Percentiles rank a stretch among this genome's conserved stretches.
Evolutionary conservation across 2,113 vertebrate species (phyloP).

Genomic region (Pica pica): DNA sequence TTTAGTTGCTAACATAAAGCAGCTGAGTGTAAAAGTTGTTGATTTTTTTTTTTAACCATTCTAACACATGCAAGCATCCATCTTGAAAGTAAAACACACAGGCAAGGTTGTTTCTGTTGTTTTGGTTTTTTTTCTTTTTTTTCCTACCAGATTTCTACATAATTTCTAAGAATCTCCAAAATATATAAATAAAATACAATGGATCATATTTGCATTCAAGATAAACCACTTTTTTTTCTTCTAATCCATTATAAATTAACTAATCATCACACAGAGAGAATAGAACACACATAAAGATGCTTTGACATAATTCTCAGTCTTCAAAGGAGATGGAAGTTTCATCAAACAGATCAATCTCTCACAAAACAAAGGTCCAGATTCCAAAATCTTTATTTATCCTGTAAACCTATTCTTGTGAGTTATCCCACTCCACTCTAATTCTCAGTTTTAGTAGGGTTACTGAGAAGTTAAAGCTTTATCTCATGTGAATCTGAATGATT

Average conservation of each 20-base stretch:
- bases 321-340: not conserved
- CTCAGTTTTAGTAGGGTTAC: not conserved
- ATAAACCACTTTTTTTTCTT: not conserved
- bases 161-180: not conserved
- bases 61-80: not conserved
- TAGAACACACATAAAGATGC: not conserved
- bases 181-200: not conserved
- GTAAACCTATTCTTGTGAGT: not conserved
- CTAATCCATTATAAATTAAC: not conserved
- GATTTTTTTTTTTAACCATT: not conserved
- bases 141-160: not conserved
- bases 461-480: not conserved
- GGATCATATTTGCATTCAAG: not conserved
- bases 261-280: not conserved
- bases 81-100: not conserved
- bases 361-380: not conserved
- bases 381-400: not conserved
- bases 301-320: not conserved
- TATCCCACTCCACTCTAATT: accelerated
- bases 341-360: not conserved
- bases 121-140: not conserved
- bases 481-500: not conserved
- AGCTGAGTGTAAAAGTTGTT: not conserved
- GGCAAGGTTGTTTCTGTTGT: not conserved
- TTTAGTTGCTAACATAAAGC: not conserved